Conservation (phyloP, 2,113 vertebrate genomes). For the Hippolais icterina region DNA sequence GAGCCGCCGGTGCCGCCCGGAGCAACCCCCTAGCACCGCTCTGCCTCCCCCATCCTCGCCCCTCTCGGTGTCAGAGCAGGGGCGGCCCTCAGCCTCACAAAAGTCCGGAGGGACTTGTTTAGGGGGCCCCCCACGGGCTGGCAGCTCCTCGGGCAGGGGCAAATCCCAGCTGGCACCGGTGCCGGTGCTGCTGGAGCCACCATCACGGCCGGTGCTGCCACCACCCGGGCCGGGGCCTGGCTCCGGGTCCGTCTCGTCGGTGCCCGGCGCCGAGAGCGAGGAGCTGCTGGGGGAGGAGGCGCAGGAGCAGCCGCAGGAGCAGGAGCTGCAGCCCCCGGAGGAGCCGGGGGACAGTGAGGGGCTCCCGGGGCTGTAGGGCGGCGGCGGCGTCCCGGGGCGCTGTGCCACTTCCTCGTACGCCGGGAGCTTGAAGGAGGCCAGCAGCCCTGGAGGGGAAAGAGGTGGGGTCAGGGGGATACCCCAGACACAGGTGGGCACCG, state of each 20-base stretch:
- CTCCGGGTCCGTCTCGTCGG: constrained; percentile 80
- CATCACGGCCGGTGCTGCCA: background rate
- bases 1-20: constrained; percentile 78
- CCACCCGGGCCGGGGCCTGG: constrained; percentile 54
- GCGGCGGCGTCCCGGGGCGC: constrained; percentile 88
- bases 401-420: constrained; percentile 94
- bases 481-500: accelerated
- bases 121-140: background rate
- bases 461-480: background rate
- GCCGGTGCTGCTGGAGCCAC: background rate
- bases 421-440: constrained; percentile 91
- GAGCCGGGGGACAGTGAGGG: background rate
- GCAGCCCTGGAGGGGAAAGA: constrained; percentile 73
- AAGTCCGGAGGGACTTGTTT: constrained; percentile 59
- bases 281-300: constrained; percentile 84
- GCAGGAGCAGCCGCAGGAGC: constrained; percentile 56
- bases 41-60: constrained; percentile 25
- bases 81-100: constrained; percentile 34
- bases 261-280: constrained; percentile 81
- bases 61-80: constrained; percentile 61
- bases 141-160: background rate
- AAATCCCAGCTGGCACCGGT: constrained; percentile 22
- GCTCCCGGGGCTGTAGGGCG: constrained; percentile 80
- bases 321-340: background rate
- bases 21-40: accelerated